Percentiles rank a stretch among this genome's conserved stretches.
Conservation (phyloP, 2,888 invertebrate genomes). For the Dasypogon diadema region DNA sequence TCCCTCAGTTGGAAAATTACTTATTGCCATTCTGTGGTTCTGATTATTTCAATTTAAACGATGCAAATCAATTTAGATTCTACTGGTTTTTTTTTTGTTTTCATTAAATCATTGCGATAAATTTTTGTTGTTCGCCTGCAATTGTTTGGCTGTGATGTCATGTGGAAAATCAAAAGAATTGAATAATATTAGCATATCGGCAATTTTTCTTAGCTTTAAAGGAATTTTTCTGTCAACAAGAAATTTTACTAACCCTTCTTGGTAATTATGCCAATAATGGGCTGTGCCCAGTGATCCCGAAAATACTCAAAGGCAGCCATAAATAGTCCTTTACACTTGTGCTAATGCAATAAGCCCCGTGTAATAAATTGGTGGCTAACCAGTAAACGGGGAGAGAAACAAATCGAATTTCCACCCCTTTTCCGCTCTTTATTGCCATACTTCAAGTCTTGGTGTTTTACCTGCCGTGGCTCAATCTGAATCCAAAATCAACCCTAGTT, state of each 20-base stretch:
- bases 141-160: too few species aligned
- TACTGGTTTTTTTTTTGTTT: not conserved
- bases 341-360: conserved; percentile 46
- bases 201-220: too few species aligned
- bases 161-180: too few species aligned
- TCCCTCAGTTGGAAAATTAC: conserved; percentile 38
- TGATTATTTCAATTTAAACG: conserved; percentile 32
- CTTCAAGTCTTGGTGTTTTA: too few species aligned
- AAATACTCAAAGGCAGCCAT: conserved; percentile 34
- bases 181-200: too few species aligned
- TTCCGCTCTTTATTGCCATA: not conserved
- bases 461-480: too few species aligned
- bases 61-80: conserved; percentile 33
- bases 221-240: not conserved
- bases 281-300: conserved; percentile 49
- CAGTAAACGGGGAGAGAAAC: conserved; percentile 19
- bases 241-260: not conserved
- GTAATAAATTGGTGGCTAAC: conserved; percentile 52
- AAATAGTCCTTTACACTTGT: conserved; percentile 11
- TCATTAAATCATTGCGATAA: not conserved
- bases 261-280: conserved; percentile 31
- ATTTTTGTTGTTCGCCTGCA: not conserved
- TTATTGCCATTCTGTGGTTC: conserved; percentile 6
- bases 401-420: not conserved
- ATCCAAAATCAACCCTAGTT: not conserved